Evolutionary conservation across 1,140 invertebrate genomes (phyloP).

Genomic region (Drosophila quadrilineata): DNA sequence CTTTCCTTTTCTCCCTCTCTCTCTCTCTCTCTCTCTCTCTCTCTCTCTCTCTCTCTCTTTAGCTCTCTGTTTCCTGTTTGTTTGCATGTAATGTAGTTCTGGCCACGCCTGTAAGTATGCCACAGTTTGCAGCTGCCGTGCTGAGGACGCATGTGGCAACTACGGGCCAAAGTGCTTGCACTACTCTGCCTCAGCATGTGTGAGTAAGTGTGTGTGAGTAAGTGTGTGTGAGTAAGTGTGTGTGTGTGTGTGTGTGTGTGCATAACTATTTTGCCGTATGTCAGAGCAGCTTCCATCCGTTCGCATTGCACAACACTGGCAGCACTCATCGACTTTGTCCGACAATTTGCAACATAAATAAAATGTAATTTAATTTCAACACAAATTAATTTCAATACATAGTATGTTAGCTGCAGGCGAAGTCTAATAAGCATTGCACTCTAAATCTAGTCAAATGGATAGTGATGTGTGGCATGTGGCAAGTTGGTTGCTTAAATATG

Average conservation of each 20-base stretch:
- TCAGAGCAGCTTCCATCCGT: conserved; percentile 20
- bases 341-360: conserved; percentile 28
- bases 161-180: neutral
- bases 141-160: conserved; percentile 6
- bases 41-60: too few relatives aligned
- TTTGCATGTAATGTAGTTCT: too few relatives aligned
- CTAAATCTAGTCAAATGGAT: too few relatives aligned
- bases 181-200: neutral
- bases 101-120: conserved; percentile 14
- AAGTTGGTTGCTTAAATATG: neutral
- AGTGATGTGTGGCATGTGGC: too few relatives aligned
- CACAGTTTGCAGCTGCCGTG: neutral
- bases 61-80: too few relatives aligned
- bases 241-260: neutral
- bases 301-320: neutral
- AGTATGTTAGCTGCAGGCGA: conserved; percentile 1
- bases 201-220: neutral
- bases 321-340: neutral
- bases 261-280: conserved; percentile 27
- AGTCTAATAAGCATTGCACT: too few relatives aligned
- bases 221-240: neutral
- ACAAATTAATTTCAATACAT: conserved; percentile 32
- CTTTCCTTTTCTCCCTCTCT: neutral
- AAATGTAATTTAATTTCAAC: conserved; percentile 31
- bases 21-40: neutral